phyloP scores from a whole-genome alignment of 2,888 invertebrate genomes.

The Endotricha flammealis region DNA sequence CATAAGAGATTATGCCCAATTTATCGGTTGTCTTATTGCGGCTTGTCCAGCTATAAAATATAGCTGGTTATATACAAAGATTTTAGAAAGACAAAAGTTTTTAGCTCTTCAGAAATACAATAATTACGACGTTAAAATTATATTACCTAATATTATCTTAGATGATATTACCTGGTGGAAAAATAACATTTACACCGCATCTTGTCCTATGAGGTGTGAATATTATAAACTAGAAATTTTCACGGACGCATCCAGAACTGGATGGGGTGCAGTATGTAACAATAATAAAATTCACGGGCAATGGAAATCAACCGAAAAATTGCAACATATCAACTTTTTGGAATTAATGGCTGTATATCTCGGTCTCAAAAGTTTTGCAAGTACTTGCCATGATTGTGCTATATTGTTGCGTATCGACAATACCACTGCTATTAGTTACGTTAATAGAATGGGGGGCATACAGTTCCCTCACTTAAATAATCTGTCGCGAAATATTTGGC shows the following conservation, averaged over 20 bases:
- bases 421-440: no score
- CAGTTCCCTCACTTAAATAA: not conserved
- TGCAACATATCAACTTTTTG: constrained; percentile 7
- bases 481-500: constrained; percentile 17
- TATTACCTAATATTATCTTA: constrained; percentile 4
- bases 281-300: not conserved
- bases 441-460: no score
- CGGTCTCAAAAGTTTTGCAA: constrained; percentile 5
- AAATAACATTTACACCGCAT: constrained; percentile 2
- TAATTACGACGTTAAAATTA: constrained; percentile 7
- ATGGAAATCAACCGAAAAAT: constrained; percentile 4
- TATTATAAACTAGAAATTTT: not conserved
- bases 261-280: not conserved
- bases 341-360: constrained; percentile 9
- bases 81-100: constrained; percentile 10
- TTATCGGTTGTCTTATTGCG: not conserved
- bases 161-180: constrained; percentile 10
- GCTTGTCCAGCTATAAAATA: constrained; percentile 2
- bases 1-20: constrained; percentile 6
- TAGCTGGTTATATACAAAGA: constrained; percentile 3
- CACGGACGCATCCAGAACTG: not conserved
- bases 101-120: constrained; percentile 2
- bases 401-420: constrained; percentile 1
- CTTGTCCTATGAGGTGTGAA: not conserved
- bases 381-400: not conserved